A percentile compares a stretch with the other conserved stretches of the same genome.
Conservation (phyloP, 2,888 invertebrate genomes). For the Hemistola chrysoprasaria region DNA sequence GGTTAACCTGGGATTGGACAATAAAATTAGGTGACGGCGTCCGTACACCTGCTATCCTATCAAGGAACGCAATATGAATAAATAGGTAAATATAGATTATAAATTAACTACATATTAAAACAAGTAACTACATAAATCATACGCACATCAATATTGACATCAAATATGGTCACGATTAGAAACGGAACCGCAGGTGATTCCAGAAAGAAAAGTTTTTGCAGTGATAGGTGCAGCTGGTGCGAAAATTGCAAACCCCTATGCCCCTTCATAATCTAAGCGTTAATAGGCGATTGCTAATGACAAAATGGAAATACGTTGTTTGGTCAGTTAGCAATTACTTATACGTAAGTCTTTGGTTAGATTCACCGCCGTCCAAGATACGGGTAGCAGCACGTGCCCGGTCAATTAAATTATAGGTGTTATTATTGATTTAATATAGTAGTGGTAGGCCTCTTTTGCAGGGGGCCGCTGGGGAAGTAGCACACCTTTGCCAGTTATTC, state of each 20-base stretch:
- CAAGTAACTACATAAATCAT: slow-evolving; percentile 16
- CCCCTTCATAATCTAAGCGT: slow-evolving; percentile 73
- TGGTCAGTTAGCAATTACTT: slow-evolving; percentile 68
- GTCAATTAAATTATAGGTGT: no score
- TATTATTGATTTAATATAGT: no score
- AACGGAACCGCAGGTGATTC: slow-evolving; percentile 67
- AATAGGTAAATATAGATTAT: no score
- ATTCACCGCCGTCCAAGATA: slow-evolving; percentile 57
- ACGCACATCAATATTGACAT: slow-evolving; percentile 10
- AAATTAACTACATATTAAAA: no score
- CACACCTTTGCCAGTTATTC: no score
- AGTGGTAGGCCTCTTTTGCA: no score
- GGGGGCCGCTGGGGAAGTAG: no score
- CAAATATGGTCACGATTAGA: slow-evolving; percentile 33
- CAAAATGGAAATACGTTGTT: slow-evolving; percentile 71
- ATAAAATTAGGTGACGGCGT: no score
- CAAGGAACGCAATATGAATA: no score
- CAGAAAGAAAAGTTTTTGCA: slow-evolving; percentile 74
- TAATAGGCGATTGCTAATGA: slow-evolving; percentile 77
- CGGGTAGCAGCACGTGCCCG: slow-evolving; percentile 56
- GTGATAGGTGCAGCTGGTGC: slow-evolving; percentile 71
- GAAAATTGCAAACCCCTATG: slow-evolving; percentile 79
- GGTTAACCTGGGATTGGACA: no score
- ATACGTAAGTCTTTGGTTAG: slow-evolving; percentile 46
- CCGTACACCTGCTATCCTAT: no score